Evolutionary conservation across 1,140 invertebrate genomes (phyloP), one percentile per base, ranked within the genome.

Genomic region (Coenobita brevimanus): DNA sequence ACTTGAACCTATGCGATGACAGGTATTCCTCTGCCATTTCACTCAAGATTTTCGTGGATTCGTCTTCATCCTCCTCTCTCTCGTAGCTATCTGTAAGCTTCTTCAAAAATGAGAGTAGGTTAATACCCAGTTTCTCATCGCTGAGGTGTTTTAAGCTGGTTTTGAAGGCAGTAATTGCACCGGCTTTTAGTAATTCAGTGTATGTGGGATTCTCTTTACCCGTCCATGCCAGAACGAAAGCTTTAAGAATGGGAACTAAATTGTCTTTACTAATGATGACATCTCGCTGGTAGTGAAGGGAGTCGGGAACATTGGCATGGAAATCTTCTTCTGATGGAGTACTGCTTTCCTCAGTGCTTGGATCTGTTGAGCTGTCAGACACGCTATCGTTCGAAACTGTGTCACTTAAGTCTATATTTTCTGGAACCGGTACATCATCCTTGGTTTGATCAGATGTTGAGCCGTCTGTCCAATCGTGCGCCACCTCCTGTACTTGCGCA

Each of bases 71-170:
- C 21, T 36, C 60, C 24, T 89, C 81, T 17, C 64, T 78, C 91
- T 95, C 94, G 91, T 79, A 91, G 91, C 86, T 91, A 75, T 78
- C 91, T 90, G 33, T 92, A 92, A 79, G 92, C 91, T 92, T 96
- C 96, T 91, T 79, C 6, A 79, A 79, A 21, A 82, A 33, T 6
- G 50, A 21, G 27, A 89, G 54, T 24, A 89, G 86, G 71, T 82
- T 57, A 10, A 46, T n/a, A 24, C 79, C 89, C n/a, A 89, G 75
- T 3, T 89, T 82, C 27, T 89, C 84, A 30, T 89, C 76, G 21
- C 89, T 84, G 3, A 87, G 15, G 69, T 87, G 46, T 60, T 89
- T 89, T 41, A 88, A 62, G 8, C 60, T 64, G n/a, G 89, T 89
- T 79, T 87, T 75, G 13, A 88, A 69, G n/a, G 89, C 89, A 6